Conservation (phyloP, 1,140 invertebrate genomes). For the Solenopsis invicta region DNA sequence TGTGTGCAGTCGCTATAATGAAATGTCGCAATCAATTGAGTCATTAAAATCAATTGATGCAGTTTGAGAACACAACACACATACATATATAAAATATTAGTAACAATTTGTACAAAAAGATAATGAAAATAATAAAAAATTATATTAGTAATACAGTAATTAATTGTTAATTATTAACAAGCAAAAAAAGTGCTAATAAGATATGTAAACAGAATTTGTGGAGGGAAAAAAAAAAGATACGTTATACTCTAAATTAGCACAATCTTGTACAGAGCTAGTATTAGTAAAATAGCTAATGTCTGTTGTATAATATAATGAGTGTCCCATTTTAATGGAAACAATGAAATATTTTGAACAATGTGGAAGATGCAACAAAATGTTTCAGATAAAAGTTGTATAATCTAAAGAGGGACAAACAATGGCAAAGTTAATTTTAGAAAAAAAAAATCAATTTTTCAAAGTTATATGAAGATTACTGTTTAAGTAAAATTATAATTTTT, state of each 20-base stretch:
- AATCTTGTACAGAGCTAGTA: background rate
- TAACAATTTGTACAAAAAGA: background rate
- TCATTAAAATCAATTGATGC: constrained; percentile 35
- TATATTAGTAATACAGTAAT: background rate
- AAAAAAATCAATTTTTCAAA: no score
- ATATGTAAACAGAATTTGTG: constrained; percentile 44
- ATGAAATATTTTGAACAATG: no score
- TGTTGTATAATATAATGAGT: background rate
- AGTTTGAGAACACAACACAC: background rate
- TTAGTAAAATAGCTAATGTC: background rate
- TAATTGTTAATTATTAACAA: constrained; percentile 58
- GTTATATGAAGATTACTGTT: no score
- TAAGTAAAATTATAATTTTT: no score
- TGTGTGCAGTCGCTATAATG: background rate
- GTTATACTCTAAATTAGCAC: background rate
- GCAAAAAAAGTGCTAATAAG: constrained; percentile 70
- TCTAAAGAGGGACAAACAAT: no score
- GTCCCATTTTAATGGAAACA: no score
- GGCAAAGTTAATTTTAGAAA: no score
- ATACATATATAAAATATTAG: background rate
- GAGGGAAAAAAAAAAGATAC: constrained; percentile 16
- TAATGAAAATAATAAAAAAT: constrained; percentile 1
- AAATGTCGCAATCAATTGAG: constrained; percentile 12
- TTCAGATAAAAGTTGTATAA: no score
- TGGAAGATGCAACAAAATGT: no score